Base-by-base conservation (phyloP, 2,888 invertebrate genomes). In the Monochamus alternatus region DNA sequence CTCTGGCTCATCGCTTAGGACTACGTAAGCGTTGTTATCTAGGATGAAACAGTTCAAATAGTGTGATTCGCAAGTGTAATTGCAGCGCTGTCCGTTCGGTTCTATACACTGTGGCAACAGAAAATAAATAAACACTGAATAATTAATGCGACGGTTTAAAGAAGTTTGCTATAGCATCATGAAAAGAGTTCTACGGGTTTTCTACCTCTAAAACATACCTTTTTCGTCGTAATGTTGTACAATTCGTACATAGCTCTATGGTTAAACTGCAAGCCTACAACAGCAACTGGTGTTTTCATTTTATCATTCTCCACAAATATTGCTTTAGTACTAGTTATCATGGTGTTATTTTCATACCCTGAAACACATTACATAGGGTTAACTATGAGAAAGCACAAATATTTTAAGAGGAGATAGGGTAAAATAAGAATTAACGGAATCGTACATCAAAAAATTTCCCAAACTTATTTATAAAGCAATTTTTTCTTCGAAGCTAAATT, bases 11-110 rank as follows among this genome's bases (percentile, higher is more conserved):
- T 96, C 93, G 14, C 95, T 94, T n/a, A 95, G 93, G 1, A 96
- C 89, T 22, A 97, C 92, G 90, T 95, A 98, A 3, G 96, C 98
- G 85, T 97, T 96, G 87, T 96, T 96, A 87, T 98, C 98, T 55
- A 98, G 90, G 58, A 98, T 91, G 86, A 93, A 97, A 85, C 97
- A 97, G 77, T 95, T 94, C 86, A 94, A 91, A 69, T 92, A 92
- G 62, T 92, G 92, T 2, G 93, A 91, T 62, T 90, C 90, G 84
- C 94, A 94, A 8, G 84, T 84, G 5, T 84, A 80, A 55, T 55
- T 77, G 55, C 78, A 78, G 22, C 47, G 44, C 8, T 72, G 71
- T 2, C 31, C 59, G 12, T 62, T 8, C 12, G 30, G 32, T 31
- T 69, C 69, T 2, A 59, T 60, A 47, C 69, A 69, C 69, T 69